These are phyloP conservation scores for Chionoecetes opilio DNA, from an alignment of 1,140 invertebrate genomes.

Conservation along the genomic window DNA sequence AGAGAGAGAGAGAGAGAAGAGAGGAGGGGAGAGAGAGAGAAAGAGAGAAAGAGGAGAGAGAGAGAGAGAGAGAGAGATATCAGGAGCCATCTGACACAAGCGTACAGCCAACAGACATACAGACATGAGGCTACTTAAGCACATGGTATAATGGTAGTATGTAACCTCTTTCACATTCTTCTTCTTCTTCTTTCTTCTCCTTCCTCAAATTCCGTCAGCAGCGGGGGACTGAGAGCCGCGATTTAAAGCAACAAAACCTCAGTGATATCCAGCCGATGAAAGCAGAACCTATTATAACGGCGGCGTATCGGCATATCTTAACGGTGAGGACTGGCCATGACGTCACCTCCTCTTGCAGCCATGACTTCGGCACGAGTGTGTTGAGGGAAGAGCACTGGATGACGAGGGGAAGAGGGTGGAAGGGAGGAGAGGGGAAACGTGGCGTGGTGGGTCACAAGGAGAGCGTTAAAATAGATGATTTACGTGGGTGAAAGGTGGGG, in stretches of 20 bases:
- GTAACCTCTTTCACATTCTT: too few relatives aligned
- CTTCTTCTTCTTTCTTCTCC: too few relatives aligned
- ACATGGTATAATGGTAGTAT: too few relatives aligned
- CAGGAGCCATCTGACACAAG: too few relatives aligned
- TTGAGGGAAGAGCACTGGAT: not conserved
- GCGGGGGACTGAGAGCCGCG: not conserved
- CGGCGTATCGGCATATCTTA: too few relatives aligned
- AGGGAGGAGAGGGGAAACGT: not conserved
- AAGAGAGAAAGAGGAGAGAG: too few relatives aligned
- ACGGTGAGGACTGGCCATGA: not conserved
- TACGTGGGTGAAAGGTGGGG: too few relatives aligned
- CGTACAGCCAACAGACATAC: too few relatives aligned
- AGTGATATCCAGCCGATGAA: not conserved
- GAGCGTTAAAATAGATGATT: not conserved
- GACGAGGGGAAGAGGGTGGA: not conserved
- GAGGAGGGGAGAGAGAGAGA: too few relatives aligned
- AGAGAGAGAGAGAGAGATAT: too few relatives aligned
- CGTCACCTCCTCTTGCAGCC: not conserved
- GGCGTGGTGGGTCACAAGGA: not conserved
- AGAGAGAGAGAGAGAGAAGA: too few relatives aligned
- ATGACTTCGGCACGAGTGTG: not conserved
- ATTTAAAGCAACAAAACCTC: not conserved
- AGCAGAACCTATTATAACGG: not conserved
- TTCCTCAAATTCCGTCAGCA: not conserved
- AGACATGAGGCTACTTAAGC: too few relatives aligned